Base-by-base conservation (phyloP, 2,113 vertebrate species). In the Eleginops maclovinus region DNA sequence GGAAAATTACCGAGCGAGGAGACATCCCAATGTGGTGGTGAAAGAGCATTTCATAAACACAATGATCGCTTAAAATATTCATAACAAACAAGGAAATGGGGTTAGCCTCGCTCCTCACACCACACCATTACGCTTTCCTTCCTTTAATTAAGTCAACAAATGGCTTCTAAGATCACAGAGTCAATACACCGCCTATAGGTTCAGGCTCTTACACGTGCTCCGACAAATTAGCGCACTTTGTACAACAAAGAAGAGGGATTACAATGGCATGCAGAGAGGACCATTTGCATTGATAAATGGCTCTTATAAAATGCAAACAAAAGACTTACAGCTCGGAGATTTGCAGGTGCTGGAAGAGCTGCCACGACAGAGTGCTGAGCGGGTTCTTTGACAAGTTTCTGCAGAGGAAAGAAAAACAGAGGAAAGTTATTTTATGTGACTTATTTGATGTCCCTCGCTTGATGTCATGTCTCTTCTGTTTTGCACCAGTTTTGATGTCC, bases 321-420 rank as follows among this genome's bases (percentile, higher is more conserved):
- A 76, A 36, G 87, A 99, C 98, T 99, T 96, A 99, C 98, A 99
- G 93, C 95, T 99, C 97, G 54, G 92, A 92, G 90, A 99, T 95
- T 89, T 96, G 96, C 89, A 99, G 96, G 6, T 96, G 97, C 95
- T 99, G 96, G 95, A 99, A 99, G 81, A 99, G 97, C 78, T 98
- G 97, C 98, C 98, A 99, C 8, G 97, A 97, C 69, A 99, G 93
- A 4, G 97, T 98, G 83, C 93, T 96, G 89, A 99, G 96, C 77
- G 97, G 97, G 88, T 99, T 99, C 92, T 96, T 97, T 7, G 98
- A 98, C 89, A 99, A 94, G 93, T 99, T 98, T 96, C 98, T 99
- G 95, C 22, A 1, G 87, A 81, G 58, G 58, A 47, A 73, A 82
- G 75, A 44, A 28, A 84, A 85, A 82, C 69, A 87, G 49, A 90